phyloP scores from a whole-genome alignment of 92 coral and sea anemone species.

The Diadumene lineata region DNA sequence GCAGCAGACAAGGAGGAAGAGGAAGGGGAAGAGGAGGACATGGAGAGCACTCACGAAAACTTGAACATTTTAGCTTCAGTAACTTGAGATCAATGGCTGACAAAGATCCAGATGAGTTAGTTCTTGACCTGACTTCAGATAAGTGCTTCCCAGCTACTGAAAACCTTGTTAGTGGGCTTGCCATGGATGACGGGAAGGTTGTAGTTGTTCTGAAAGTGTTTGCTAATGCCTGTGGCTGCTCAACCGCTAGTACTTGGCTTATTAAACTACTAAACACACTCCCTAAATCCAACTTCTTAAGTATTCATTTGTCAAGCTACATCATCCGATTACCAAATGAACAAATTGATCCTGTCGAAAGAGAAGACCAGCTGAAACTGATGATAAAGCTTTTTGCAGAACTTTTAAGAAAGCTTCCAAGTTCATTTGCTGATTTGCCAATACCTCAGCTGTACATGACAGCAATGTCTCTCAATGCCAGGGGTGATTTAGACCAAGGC shows the following conservation, averaged over 20 bases:
- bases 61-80: constrained; percentile 59
- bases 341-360: constrained; percentile 18
- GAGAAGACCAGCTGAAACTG: constrained; percentile 40
- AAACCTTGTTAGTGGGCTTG: constrained; percentile 26
- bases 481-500: neutral
- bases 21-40: constrained; percentile 41
- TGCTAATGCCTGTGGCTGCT: constrained; percentile 75
- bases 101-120: constrained; percentile 73
- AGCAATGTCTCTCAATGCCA: neutral
- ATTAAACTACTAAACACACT: constrained; percentile 60
- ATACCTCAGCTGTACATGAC: constrained; percentile 53
- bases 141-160: constrained; percentile 72
- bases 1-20: constrained; percentile 21
- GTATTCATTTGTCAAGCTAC: constrained; percentile 41
- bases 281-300: constrained; percentile 62
- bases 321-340: constrained; percentile 55
- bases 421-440: constrained; percentile 64
- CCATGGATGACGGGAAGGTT: constrained; percentile 63
- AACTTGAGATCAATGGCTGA: constrained; percentile 52
- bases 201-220: constrained; percentile 64
- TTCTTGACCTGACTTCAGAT: constrained; percentile 70
- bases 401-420: constrained; percentile 65
- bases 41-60: too few species aligned
- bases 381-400: constrained; percentile 62
- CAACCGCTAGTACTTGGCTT: constrained; percentile 41